Conservation (phyloP, 2,888 invertebrate species). For the Tupiocoris notatus region DNA sequence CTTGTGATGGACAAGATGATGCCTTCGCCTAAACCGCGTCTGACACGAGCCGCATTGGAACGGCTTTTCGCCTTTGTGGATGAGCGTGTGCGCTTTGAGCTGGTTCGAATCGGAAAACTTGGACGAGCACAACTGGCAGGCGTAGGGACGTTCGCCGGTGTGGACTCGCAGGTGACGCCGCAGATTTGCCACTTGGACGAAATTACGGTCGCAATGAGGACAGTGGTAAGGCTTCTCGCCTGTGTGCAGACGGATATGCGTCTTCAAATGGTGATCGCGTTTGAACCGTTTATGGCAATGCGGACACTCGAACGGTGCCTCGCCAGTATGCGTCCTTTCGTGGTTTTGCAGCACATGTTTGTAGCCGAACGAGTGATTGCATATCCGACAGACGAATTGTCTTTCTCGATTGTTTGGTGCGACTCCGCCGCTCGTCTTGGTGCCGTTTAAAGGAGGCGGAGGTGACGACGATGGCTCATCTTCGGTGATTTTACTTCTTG, state of each 20-base stretch:
- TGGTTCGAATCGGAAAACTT: slow-evolving; percentile 91
- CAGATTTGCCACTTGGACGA: slow-evolving; percentile 90
- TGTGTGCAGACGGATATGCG: slow-evolving; percentile 88
- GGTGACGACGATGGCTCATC: slow-evolving; percentile 10
- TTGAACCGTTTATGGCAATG: slow-evolving; percentile 91
- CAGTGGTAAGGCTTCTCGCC: slow-evolving; percentile 93
- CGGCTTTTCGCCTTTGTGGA: slow-evolving; percentile 88
- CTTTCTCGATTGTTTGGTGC: slow-evolving; percentile 62
- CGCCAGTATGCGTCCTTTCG: slow-evolving; percentile 91
- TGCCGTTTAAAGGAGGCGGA: not conserved
- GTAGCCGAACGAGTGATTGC: slow-evolving; percentile 86
- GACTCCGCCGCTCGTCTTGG: slow-evolving; percentile 1
- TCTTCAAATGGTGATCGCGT: slow-evolving; percentile 88
- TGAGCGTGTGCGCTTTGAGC: slow-evolving; percentile 82
- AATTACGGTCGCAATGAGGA: slow-evolving; percentile 86
- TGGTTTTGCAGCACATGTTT: slow-evolving; percentile 93
- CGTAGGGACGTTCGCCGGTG: slow-evolving; percentile 87
- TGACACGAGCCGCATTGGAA: slow-evolving; percentile 79
- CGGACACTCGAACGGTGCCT: slow-evolving; percentile 89
- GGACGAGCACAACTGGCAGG: slow-evolving; percentile 79
- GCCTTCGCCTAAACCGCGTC: slow-evolving; percentile 77
- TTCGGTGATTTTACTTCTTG: slow-evolving; percentile 9
- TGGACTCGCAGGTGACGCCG: slow-evolving; percentile 85
- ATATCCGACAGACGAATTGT: slow-evolving; percentile 83
- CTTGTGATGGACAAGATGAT: slow-evolving; percentile 82